Evolutionary conservation across 2,113 vertebrate genomes (phyloP).

Genomic region (Sphaerodactylus townsendi): DNA sequence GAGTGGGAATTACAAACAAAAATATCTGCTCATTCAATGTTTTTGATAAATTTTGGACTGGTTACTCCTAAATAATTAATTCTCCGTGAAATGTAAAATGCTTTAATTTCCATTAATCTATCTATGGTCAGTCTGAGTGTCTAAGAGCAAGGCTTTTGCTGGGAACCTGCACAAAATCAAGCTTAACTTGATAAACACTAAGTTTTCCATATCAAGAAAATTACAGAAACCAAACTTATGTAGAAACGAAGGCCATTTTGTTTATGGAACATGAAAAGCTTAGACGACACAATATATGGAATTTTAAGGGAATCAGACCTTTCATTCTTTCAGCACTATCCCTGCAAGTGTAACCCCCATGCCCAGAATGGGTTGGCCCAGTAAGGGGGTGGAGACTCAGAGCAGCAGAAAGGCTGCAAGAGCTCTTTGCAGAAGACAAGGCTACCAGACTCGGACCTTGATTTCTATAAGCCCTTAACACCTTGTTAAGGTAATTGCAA

Average conservation of each 20-base stretch:
- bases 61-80: not conserved
- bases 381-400: too few species aligned
- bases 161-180: conserved; percentile 68
- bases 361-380: too few species aligned
- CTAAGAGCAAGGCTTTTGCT: conserved; percentile 47
- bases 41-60: not conserved
- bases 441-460: too few species aligned
- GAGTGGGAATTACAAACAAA: too few species aligned
- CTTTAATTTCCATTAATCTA: conserved; percentile 18
- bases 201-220: conserved; percentile 69
- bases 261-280: conserved; percentile 73
- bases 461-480: too few species aligned
- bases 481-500: too few species aligned
- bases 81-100: not conserved
- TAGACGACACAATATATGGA: conserved; percentile 71
- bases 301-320: conserved; percentile 59
- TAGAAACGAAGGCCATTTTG: conserved; percentile 64
- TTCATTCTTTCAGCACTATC: conserved; percentile 70
- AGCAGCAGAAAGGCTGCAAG: too few species aligned
- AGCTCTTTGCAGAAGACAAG: too few species aligned
- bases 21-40: not conserved
- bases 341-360: too few species aligned
- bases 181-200: conserved; percentile 64
- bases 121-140: conserved; percentile 24
- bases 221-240: conserved; percentile 59